Evolutionary conservation across 2,888 invertebrate species (phyloP).

Genomic region (Sarcophaga carnaria): DNA sequence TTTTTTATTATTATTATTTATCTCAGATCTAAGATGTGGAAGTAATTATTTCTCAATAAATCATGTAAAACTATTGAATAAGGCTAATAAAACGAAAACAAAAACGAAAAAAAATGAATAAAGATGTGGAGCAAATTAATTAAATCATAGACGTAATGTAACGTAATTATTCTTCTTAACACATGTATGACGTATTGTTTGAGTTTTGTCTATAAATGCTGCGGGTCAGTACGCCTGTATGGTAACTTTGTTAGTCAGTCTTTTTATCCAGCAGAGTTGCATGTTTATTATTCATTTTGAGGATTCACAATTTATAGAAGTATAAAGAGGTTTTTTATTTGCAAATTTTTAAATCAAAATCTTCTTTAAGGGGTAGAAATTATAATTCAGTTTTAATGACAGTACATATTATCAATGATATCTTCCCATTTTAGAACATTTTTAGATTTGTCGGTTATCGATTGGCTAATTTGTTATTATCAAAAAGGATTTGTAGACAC

Average conservation of each 20-base stretch:
- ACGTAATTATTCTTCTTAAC: not conserved
- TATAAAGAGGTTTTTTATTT: no score
- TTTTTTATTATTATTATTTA: conserved; percentile 30
- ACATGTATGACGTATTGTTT: not conserved
- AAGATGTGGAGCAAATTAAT: conserved; percentile 34
- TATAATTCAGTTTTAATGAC: no score
- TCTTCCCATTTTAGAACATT: no score
- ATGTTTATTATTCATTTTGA: conserved; percentile 13
- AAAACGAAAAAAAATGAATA: not conserved
- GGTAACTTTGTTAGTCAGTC: not conserved
- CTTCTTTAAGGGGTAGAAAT: no score
- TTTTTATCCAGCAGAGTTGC: not conserved
- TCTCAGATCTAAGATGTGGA: conserved; percentile 44
- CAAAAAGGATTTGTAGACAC: no score
- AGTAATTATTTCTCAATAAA: conserved; percentile 63
- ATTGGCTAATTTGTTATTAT: no score
- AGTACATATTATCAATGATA: no score
- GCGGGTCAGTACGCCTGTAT: not conserved
- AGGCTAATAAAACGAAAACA: not conserved
- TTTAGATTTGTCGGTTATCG: no score
- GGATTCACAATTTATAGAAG: no score
- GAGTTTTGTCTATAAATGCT: not conserved
- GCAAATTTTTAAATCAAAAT: no score
- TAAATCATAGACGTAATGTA: conserved; percentile 1
- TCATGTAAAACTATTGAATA: conserved; percentile 44